A percentile compares a stretch with the other conserved stretches of the same genome.
These are phyloP conservation scores for Clarias magur DNA, from an alignment of 2,113 vertebrate species.

Conservation along the genomic window DNA sequence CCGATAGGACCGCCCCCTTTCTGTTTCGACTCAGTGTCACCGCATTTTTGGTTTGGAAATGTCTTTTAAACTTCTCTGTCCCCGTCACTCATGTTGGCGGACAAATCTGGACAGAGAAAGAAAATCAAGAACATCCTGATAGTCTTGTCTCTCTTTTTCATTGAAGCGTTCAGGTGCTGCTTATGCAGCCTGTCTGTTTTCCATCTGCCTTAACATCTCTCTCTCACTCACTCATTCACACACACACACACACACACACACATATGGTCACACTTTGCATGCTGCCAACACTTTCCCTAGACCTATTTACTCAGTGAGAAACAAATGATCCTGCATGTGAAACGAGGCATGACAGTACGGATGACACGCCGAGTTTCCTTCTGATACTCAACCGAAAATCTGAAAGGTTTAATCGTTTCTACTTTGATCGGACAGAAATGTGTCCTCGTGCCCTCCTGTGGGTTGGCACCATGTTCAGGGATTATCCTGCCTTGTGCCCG, in stretches of 20 bases:
- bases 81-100: not conserved
- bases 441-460: too few relatives aligned
- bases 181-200: slow-evolving; percentile 14
- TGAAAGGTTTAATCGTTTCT: not conserved
- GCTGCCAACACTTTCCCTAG: slow-evolving; percentile 8
- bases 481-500: too few relatives aligned
- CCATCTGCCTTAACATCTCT: slow-evolving; percentile 24
- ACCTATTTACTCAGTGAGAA: slow-evolving; percentile 21
- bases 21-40: not conserved
- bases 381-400: not conserved
- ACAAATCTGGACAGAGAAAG: not conserved
- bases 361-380: not conserved
- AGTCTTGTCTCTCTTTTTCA: not conserved
- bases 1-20: not conserved
- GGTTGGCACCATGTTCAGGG: too few relatives aligned
- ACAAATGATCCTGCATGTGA: not conserved
- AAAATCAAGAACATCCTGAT: not conserved
- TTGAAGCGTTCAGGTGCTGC: slow-evolving; percentile 35
- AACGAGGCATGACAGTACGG: slow-evolving; percentile 2
- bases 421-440: too few relatives aligned
- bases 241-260: not conserved
- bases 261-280: slow-evolving; percentile 16
- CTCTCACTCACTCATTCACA: not conserved
- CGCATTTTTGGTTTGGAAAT: not conserved
- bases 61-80: not conserved